These are phyloP conservation scores for Conops quadrifasciatus DNA, from an alignment of 2,888 invertebrate species.

Conservation along the genomic window DNA sequence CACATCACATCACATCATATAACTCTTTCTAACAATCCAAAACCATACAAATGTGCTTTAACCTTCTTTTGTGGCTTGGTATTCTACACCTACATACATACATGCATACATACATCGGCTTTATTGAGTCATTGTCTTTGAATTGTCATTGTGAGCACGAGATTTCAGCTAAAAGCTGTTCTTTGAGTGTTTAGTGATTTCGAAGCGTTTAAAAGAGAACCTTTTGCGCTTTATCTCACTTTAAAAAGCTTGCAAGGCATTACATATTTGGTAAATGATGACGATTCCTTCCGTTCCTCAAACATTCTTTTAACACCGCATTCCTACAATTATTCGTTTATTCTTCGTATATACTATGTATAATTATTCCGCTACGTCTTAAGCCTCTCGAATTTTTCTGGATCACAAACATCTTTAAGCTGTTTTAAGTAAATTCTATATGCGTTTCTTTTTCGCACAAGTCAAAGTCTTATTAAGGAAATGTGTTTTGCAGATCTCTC, in stretches of 20 bases:
- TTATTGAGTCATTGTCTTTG: background rate
- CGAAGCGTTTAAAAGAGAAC: too few relatives aligned
- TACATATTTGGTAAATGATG: constrained; percentile 16
- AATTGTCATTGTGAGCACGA: background rate
- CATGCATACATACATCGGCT: constrained; percentile 9
- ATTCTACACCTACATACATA: background rate
- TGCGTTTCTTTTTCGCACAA: constrained; percentile 13
- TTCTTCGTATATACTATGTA: constrained; percentile 28
- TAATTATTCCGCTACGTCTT: constrained; percentile 7
- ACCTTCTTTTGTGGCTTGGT: constrained; percentile 15
- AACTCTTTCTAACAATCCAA: too few relatives aligned
- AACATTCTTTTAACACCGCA: constrained; percentile 27
- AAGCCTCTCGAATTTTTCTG: background rate
- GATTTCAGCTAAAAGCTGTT: background rate
- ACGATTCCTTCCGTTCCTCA: constrained; percentile 26
- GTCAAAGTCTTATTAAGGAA: constrained; percentile 6
- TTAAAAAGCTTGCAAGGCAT: too few relatives aligned
- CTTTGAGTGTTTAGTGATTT: too few relatives aligned
- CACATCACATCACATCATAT: background rate
- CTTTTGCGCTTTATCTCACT: constrained; percentile 19
- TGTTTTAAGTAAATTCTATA: constrained; percentile 23
- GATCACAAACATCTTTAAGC: constrained; percentile 1
- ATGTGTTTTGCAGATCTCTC: constrained; percentile 30
- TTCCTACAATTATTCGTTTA: constrained; percentile 23
- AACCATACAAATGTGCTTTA: too few relatives aligned